Evolutionary conservation across 2,797 vertebrate genomes (phyloP).

Genomic region (Phalanger gymnotis): DNA sequence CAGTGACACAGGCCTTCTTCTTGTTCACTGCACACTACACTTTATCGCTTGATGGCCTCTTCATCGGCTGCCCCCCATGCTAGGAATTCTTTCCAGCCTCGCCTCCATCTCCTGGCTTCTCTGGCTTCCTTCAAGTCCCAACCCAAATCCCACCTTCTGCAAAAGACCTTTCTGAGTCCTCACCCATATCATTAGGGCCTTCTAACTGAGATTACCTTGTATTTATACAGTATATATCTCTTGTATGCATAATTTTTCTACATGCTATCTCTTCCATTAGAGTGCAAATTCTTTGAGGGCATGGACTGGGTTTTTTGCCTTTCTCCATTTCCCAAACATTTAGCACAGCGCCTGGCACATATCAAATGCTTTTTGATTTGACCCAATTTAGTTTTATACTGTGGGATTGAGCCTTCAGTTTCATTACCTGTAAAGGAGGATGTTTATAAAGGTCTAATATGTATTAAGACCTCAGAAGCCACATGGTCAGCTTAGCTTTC

Average conservation of each 20-base stretch:
- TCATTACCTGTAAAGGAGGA: constrained; percentile 26
- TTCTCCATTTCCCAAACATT: neutral
- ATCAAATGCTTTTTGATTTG: neutral
- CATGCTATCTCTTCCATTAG: neutral
- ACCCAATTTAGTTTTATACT: constrained; percentile 18
- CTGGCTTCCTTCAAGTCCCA: neutral
- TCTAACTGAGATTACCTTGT: neutral
- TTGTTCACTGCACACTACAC: neutral
- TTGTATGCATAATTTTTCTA: neutral
- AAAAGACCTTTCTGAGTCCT: neutral
- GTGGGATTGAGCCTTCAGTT: constrained; percentile 14
- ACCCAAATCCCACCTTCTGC: neutral
- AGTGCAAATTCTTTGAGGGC: neutral
- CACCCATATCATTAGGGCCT: neutral
- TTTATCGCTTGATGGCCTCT: neutral
- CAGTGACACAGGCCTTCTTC: neutral
- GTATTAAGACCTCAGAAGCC: neutral
- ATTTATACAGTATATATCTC: neutral
- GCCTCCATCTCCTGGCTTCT: neutral
- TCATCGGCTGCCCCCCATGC: neutral
- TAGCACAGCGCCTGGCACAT: neutral
- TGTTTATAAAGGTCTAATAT: constrained; percentile 21
- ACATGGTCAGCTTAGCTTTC: constrained; percentile 17
- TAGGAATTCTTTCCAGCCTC: neutral
- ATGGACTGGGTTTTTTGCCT: neutral